These are phyloP conservation scores for Plodia interpunctella DNA, from an alignment of 1,140 invertebrate genomes.

Conservation along the genomic window DNA sequence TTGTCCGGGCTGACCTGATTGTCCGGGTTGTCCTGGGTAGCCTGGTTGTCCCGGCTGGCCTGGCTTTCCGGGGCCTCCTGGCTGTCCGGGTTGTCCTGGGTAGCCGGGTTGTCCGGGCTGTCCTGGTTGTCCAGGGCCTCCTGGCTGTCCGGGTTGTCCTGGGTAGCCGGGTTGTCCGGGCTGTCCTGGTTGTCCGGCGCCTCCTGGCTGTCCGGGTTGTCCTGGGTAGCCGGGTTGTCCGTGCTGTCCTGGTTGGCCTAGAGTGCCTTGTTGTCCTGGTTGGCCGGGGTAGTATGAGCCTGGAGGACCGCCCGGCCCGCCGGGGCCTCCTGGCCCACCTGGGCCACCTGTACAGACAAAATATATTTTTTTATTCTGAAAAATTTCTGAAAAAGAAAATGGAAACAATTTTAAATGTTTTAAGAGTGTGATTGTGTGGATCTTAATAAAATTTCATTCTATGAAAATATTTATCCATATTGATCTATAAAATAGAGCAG, in stretches of 20 bases:
- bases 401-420: no score
- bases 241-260: slow-evolving; percentile 23
- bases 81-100: slow-evolving; percentile 32
- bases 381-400: no score
- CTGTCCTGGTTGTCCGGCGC: slow-evolving; percentile 27
- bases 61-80: slow-evolving; percentile 25
- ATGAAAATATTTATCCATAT: no score
- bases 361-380: no score
- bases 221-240: slow-evolving; percentile 26
- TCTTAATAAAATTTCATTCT: no score
- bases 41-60: slow-evolving; percentile 26
- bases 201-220: slow-evolving; percentile 26
- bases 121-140: slow-evolving; percentile 27
- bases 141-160: slow-evolving; percentile 24
- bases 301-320: slow-evolving; percentile 21
- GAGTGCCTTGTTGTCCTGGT: slow-evolving; percentile 16
- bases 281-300: slow-evolving; percentile 23
- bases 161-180: slow-evolving; percentile 31
- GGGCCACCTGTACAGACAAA: slow-evolving; percentile 22
- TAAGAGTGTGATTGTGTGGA: no score
- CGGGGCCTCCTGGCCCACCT: slow-evolving; percentile 19
- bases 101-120: slow-evolving; percentile 30
- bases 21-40: slow-evolving; percentile 28
- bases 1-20: slow-evolving; percentile 22
- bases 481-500: no score